Percentiles rank a stretch among this genome's conserved stretches.
phyloP scores from a whole-genome alignment of 2,113 vertebrate species.

The Anthoscopus minutus region DNA sequence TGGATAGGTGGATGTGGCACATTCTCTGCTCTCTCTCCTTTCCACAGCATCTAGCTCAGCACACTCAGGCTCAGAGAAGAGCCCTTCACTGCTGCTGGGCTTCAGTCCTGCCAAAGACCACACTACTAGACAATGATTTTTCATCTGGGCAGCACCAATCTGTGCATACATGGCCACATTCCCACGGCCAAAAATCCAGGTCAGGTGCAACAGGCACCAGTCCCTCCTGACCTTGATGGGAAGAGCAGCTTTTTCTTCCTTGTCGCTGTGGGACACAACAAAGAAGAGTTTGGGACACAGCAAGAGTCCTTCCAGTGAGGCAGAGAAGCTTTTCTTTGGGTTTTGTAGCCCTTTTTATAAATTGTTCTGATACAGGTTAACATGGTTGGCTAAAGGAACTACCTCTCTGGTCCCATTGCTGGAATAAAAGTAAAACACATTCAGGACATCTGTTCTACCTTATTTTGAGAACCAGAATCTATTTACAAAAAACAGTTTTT shows the following conservation, averaged over 20 bases:
- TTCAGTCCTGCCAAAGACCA: neutral
- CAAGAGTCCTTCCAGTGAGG: too few species aligned
- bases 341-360: too few species aligned
- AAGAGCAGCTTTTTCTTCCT: neutral
- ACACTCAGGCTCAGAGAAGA: neutral
- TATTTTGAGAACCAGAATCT: too few species aligned
- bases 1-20: neutral
- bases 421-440: too few species aligned
- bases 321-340: too few species aligned
- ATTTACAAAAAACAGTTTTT: too few species aligned
- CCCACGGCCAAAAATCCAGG: neutral
- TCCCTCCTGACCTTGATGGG: neutral
- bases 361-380: too few species aligned
- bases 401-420: too few species aligned
- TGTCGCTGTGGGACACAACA: too few species aligned
- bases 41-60: neutral
- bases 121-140: neutral
- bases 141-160: neutral
- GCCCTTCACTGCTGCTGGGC: fast-evolving
- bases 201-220: neutral
- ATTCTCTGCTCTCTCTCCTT: neutral
- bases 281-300: too few species aligned
- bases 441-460: too few species aligned
- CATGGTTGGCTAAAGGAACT: too few species aligned
- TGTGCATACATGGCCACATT: neutral